Evolutionary conservation across 2,797 vertebrate genomes (phyloP), one percentile per base, ranked within the genome.

Genomic region (Euphonia xanthogaster): DNA sequence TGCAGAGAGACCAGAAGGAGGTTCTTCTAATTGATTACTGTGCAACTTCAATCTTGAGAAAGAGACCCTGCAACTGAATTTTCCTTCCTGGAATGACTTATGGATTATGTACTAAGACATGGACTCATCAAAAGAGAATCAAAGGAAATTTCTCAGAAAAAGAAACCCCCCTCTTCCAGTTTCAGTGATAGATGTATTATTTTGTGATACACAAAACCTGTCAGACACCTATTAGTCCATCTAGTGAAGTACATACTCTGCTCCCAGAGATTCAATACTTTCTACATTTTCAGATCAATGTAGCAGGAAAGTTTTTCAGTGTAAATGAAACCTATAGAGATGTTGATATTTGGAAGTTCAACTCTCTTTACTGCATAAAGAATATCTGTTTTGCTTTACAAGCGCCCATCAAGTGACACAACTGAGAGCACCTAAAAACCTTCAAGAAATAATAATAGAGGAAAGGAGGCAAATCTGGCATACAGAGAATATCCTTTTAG

Each of bases 71-170:
- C 14, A n/a, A 76, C 47, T 66, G 48, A 78, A 73, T 95, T 91
- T 93, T 92, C 63, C 83, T 79, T 87, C 67, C 74, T 93, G 82
- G 67, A 84, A 81, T 51, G 55, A 58, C 24, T 85, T 61, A 87
- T 31, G 39, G 65, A 42, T 88, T 85, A 92, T 42, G 15, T 35
- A 65, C 45, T 63, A 37, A 55, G 44, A 85, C 19, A 48, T 3
- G 54, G 71, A 73, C 57, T 90, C n/a, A 67, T 50, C 72, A 44
- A 71, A 89, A 62, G 61, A 88, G 37, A 91, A 83, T 30, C 30
- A 88, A 88, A 91, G 27, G 47, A 94, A 76, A 81, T 30, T 70
- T 95, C 50, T 86, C 55, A 82, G 37, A 68, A 83, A 85, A 77
- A 78, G 15, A 74, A 61, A 35, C 2, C 3, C 10, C 21, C 54